These are phyloP conservation scores for Mesitornis unicolor DNA, from an alignment of 2,113 vertebrate genomes.

Conservation along the genomic window DNA sequence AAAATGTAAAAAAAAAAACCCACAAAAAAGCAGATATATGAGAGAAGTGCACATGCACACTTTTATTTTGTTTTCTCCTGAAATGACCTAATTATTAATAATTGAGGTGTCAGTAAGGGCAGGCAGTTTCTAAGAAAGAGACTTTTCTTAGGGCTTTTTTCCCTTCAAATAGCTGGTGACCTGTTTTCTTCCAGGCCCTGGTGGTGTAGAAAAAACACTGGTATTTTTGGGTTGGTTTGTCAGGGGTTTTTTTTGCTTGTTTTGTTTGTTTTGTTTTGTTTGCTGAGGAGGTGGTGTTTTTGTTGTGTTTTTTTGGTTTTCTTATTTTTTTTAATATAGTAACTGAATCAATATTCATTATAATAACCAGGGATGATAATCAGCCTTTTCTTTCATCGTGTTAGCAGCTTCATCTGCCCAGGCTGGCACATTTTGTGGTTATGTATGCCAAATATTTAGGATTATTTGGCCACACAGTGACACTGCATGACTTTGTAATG, in stretches of 20 bases:
- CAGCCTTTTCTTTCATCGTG: neutral
- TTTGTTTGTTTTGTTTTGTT: neutral
- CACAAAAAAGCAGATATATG: no score
- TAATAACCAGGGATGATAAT: neutral
- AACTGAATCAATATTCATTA: neutral
- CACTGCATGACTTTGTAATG: neutral
- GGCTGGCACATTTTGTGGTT: neutral
- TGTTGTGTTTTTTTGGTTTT: no score
- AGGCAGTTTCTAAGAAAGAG: neutral
- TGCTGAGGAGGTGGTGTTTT: no score
- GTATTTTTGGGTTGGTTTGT: neutral
- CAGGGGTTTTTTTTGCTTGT: no score
- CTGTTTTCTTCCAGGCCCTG: neutral
- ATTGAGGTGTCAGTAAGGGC: neutral
- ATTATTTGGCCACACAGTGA: neutral
- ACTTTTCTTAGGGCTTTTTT: neutral
- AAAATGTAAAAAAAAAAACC: neutral
- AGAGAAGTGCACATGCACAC: fast-evolving
- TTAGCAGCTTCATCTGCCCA: neutral
- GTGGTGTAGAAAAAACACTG: neutral
- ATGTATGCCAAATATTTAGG: neutral
- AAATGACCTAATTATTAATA: neutral
- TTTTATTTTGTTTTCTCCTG: neutral
- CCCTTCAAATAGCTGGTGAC: neutral
- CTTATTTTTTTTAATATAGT: neutral